Evolutionary conservation across 1,140 invertebrate species (phyloP).

Genomic region (Acyrthosiphon pisum): DNA sequence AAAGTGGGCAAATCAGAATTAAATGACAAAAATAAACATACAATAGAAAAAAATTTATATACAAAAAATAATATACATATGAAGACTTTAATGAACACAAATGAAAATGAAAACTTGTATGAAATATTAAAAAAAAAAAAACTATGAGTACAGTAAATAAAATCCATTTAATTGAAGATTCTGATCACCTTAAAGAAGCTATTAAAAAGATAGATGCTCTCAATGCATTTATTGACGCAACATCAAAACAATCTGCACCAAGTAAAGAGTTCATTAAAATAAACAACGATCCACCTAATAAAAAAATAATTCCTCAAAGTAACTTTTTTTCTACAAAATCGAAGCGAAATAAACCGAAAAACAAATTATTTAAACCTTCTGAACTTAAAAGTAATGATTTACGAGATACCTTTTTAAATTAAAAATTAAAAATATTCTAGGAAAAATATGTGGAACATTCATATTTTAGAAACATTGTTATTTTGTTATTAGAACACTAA

Average conservation of each 20-base stretch:
- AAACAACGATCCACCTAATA: no score
- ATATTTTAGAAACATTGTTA: no score
- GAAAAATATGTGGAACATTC: no score
- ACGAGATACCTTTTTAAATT: no score
- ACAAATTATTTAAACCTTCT: no score
- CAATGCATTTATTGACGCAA: neutral
- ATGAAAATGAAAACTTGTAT: neutral
- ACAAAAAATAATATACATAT: neutral
- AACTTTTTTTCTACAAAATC: no score
- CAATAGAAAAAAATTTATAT: neutral
- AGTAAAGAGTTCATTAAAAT: neutral
- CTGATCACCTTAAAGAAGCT: neutral
- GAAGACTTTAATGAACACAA: neutral
- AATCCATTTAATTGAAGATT: neutral
- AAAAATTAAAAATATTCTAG: no score
- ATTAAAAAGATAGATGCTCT: constrained; percentile 31
- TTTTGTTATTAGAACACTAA: no score
- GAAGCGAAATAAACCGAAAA: no score
- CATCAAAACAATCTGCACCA: neutral
- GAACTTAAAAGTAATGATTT: no score
- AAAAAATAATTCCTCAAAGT: no score
- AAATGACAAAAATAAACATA: neutral
- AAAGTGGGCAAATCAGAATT: neutral
- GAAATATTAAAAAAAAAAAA: constrained; percentile 3
- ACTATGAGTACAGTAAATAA: neutral